Base-by-base conservation (phyloP, 2,113 vertebrate species). In the Euleptes europaea region DNA sequence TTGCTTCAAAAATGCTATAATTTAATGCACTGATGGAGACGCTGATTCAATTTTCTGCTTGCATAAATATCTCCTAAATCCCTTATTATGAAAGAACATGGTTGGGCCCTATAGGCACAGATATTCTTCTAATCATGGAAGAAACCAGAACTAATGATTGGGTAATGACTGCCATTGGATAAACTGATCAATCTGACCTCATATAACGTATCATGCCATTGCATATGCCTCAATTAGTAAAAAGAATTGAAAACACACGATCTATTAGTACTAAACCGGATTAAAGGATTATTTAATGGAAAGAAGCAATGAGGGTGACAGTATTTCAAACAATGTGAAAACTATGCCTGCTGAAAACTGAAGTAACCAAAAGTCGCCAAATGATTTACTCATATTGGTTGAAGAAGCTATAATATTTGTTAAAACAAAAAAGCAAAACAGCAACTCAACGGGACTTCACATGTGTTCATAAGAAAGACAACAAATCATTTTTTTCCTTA, bases 31-130 rank as follows among this genome's bases (percentile, higher is more conserved):
- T 78, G 88, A 92, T 94, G 74, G 86, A 38, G 69, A 88, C 83
- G 79, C 66, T 90, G 90, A 95, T 96, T 95, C 89, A 92, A 93
- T 95, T 96, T 96, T 95, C 92, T 93, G 90, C 92, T 90, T 92
- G 86, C 90, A 90, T 93, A 94, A 94, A 90, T 93, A 93, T 91
- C 87, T 91, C 82, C 88, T 94, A 92, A 94, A 91, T 88, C 84
- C 57, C 76, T 88, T 91, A 93, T 88, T 91, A 88, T 85, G 73
- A 92, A 90, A 78, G 88, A 94, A 82, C 10, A 91, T 0, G 28
- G 84, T 57, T 84, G 88, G n/a, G 83, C 78, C 88, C 57, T 90
- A 63, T 63, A 82, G 86, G 92, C 94, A 75, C 78, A 88, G 92
- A 93, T 83, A 88, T 87, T 88, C 78, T 84, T 91, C 63, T 93